Percentiles rank a stretch among this genome's conserved stretches.
These are phyloP conservation scores for Chloropsis cyanopogon DNA, from an alignment of 2,113 vertebrate species.

Conservation along the genomic window DNA sequence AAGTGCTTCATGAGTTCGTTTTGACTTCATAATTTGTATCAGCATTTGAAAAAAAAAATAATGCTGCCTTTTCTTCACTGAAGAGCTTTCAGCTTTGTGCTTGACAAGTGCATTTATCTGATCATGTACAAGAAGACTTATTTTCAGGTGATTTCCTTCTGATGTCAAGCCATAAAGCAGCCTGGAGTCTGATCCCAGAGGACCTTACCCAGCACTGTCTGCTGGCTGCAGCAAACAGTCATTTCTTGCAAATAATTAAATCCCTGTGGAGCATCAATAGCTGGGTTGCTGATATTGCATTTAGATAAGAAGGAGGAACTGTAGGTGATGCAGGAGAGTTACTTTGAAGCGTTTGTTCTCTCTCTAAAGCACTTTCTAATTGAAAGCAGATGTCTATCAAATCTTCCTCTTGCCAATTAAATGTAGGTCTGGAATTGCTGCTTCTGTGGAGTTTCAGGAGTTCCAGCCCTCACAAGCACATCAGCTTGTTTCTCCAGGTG, in stretches of 20 bases:
- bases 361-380: neutral
- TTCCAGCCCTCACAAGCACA: neutral
- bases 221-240: neutral
- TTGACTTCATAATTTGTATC: neutral
- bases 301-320: slow-evolving; percentile 1
- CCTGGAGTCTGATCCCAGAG: neutral
- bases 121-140: neutral
- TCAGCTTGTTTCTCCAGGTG: neutral
- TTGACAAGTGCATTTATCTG: neutral
- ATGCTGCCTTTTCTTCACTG: neutral
- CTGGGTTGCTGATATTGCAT: neutral
- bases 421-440: neutral
- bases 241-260: slow-evolving; percentile 12
- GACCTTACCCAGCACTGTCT: neutral
- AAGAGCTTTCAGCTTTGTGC: neutral
- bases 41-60: neutral
- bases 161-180: neutral
- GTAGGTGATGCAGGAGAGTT: neutral
- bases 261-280: neutral
- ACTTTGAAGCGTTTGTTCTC: neutral
- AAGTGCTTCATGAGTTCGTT: neutral
- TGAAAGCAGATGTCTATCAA: slow-evolving; percentile 1
- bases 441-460: neutral
- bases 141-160: slow-evolving; percentile 3
- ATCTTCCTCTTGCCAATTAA: neutral